These are phyloP conservation scores for Ecliptopera silaceata DNA, from an alignment of 2,888 invertebrate genomes.

Conservation along the genomic window DNA sequence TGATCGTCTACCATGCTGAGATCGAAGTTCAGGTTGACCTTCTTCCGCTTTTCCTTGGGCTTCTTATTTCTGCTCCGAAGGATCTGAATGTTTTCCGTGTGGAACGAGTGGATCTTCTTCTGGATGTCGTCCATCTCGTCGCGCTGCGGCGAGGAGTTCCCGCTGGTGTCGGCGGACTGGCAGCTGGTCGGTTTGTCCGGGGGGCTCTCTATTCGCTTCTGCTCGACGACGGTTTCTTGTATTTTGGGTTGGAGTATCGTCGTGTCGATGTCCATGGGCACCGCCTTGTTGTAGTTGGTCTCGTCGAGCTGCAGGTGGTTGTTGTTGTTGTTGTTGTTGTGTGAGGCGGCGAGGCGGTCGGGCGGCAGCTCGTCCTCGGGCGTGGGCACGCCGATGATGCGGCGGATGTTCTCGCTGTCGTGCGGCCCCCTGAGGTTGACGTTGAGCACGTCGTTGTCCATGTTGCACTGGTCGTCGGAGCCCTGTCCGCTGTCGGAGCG, in stretches of 20 bases:
- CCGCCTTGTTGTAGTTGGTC: slow-evolving; percentile 66
- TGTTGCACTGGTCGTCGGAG: slow-evolving; percentile 72
- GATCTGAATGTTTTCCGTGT: slow-evolving; percentile 84
- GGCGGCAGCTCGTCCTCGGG: slow-evolving; percentile 68
- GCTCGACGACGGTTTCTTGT: slow-evolving; percentile 59
- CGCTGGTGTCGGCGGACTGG: slow-evolving; percentile 75
- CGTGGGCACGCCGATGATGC: slow-evolving; percentile 74
- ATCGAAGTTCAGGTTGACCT: slow-evolving; percentile 80
- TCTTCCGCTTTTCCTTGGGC: slow-evolving; percentile 79
- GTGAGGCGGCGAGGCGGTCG: slow-evolving; percentile 56
- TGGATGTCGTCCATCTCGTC: slow-evolving; percentile 85
- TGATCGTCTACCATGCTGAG: slow-evolving; percentile 80
- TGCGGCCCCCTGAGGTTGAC: slow-evolving; percentile 68
- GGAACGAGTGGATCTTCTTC: slow-evolving; percentile 84
- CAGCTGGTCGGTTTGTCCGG: slow-evolving; percentile 67
- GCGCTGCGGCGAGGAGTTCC: slow-evolving; percentile 75
- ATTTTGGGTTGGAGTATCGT: slow-evolving; percentile 69
- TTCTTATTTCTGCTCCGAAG: slow-evolving; percentile 85
- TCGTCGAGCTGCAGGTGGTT: slow-evolving; percentile 69
- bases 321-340: slow-evolving; percentile 62
- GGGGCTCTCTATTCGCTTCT: slow-evolving; percentile 64
- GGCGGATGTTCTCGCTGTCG: slow-evolving; percentile 68
- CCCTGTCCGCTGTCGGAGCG: slow-evolving; percentile 76
- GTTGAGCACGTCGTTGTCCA: slow-evolving; percentile 67
- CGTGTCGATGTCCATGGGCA: slow-evolving; percentile 76